Evolutionary conservation across 2,797 vertebrate species (phyloP).

Genomic region (Alauda arvensis): DNA sequence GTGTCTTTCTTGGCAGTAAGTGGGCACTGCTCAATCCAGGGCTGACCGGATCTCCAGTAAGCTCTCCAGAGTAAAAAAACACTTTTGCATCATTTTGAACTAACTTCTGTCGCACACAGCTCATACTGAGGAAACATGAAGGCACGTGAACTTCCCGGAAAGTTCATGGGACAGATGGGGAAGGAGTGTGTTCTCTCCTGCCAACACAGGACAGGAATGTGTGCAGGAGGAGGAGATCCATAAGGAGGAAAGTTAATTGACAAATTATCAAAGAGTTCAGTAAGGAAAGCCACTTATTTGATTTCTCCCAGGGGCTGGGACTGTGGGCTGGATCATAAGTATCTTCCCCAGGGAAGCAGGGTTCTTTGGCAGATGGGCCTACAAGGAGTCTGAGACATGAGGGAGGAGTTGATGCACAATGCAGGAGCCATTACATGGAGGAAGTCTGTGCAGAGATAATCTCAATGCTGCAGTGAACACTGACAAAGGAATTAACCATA

Average conservation of each 20-base stretch:
- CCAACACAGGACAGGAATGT: fast-evolving
- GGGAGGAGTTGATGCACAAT: background rate
- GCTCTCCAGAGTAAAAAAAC: background rate
- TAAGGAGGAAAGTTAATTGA: background rate
- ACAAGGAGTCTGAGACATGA: background rate
- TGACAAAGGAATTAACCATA: background rate
- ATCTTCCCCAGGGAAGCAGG: background rate
- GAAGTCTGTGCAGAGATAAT: background rate
- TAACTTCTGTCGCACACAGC: background rate
- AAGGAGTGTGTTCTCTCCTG: background rate
- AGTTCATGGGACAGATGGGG: background rate
- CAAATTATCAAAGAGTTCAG: background rate
- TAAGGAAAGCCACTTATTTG: background rate
- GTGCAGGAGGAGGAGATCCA: background rate
- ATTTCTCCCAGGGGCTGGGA: background rate
- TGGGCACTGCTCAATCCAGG: background rate
- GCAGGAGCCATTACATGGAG: background rate
- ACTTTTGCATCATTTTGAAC: background rate
- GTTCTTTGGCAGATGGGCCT: background rate
- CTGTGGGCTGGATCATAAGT: background rate
- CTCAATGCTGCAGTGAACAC: background rate
- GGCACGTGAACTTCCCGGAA: background rate
- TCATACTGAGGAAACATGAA: background rate
- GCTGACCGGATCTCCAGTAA: background rate
- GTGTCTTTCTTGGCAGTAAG: background rate